Base-by-base conservation (phyloP, 2,888 invertebrate genomes). In the Holacanthella duospinosa region DNA sequence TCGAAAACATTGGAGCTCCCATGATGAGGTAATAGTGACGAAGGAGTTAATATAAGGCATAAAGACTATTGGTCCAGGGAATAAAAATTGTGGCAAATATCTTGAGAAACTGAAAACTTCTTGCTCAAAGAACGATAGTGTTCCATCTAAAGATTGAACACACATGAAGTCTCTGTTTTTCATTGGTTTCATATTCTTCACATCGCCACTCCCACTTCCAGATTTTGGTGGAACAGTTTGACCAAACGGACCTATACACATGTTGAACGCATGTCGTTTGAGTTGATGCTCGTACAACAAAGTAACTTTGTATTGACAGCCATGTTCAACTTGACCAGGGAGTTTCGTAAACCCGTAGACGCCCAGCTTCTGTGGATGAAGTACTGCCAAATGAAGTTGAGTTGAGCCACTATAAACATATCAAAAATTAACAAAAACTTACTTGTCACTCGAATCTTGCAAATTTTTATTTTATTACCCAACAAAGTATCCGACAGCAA, bases 141-240 rank as follows among this genome's bases (percentile, higher is more conserved):
- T 85, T 19, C 95, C 93, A 78, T 96, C 94, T 73, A 95, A 78
- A 36, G 89, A 89, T 75, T 93, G 92, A 25, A 96, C 85, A 76
- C 94, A 94, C 64, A 94, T 82, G 74, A 94, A 91, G 77, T 95
- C 93, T 74, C 90, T 82, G 1, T 86, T 85, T 75, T 85, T 84
- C 77, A 76, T 72, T 12, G 55, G 4, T 6, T n/a, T 6, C 9
- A 24, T 12, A 24, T 9, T n/a, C 54, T 53, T 53, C 21, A 3
- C 28, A 25, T 28, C 21, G 12, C 3, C 3, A 3, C 24, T 28
- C 29, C 61, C 56, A 36, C 29, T 60, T 4, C 43, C 29, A 29
- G 43, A 58, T 16, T 61, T 60, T 19, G 60, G 29, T n/a, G 27
- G 12, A n/a, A n/a, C n/a, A 0, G 86, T 86, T 61, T 87, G 86